Conservation (phyloP, 2,113 vertebrate species). For the Chrysochloris asiatica region DNA sequence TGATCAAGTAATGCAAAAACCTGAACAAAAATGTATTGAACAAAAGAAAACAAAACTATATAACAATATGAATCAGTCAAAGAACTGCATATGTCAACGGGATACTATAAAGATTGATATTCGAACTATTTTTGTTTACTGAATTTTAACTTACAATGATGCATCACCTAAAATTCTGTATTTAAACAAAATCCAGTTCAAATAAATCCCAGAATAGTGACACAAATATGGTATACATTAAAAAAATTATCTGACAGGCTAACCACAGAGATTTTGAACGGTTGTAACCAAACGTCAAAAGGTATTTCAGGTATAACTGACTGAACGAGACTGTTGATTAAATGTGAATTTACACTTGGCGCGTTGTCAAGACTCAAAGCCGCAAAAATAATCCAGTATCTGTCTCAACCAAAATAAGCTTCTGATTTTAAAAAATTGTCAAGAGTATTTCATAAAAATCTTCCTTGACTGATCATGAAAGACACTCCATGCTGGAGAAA, state of each 20-base stretch:
- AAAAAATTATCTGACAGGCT: conserved; percentile 41
- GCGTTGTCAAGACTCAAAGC: conserved; percentile 32
- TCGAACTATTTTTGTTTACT: conserved; percentile 11
- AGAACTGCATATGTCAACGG: neutral
- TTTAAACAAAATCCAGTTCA: conserved; percentile 45
- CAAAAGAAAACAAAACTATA: neutral
- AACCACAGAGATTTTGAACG: conserved; percentile 20
- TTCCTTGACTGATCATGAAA: conserved; percentile 37
- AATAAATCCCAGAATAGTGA: conserved; percentile 27
- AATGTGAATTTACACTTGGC: conserved; percentile 42
- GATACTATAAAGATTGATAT: conserved; percentile 11
- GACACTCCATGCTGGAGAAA: conserved; percentile 35
- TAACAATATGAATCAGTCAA: neutral
- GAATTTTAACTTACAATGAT: conserved; percentile 1
- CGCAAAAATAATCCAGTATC: conserved; percentile 47
- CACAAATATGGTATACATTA: neutral
- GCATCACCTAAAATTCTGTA: neutral
- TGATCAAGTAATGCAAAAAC: neutral
- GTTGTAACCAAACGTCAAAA: neutral
- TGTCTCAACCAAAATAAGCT: conserved; percentile 43
- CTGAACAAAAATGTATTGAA: neutral
- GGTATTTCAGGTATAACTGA: conserved; percentile 6
- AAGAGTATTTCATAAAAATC: conserved; percentile 16
- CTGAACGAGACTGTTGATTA: conserved; percentile 1
- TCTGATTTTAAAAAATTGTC: conserved; percentile 53